Conservation (phyloP, 2,113 vertebrate genomes). For the Notothenia rossii region DNA sequence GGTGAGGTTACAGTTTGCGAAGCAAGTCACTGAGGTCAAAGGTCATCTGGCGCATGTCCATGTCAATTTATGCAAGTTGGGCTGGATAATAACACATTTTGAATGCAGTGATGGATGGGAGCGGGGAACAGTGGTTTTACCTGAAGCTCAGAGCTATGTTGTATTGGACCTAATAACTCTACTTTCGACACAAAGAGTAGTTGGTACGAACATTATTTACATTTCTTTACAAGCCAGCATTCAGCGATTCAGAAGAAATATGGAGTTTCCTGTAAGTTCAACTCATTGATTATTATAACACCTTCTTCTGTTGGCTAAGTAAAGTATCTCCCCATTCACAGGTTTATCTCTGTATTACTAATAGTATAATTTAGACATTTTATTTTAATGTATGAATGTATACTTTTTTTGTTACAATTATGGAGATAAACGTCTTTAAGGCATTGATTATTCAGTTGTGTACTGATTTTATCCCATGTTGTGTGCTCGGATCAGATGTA, state of each 20-base stretch:
- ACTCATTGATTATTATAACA: too few relatives aligned
- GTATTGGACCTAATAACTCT: too few relatives aligned
- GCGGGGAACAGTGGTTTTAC: neutral
- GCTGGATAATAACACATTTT: too few relatives aligned
- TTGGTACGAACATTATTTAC: too few relatives aligned
- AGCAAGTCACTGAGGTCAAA: neutral
- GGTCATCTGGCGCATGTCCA: neutral
- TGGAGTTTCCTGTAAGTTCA: too few relatives aligned
- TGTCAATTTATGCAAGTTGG: neutral
- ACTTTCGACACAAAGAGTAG: too few relatives aligned
- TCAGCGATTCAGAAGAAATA: too few relatives aligned
- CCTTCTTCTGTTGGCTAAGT: too few relatives aligned
- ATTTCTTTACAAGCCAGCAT: too few relatives aligned
- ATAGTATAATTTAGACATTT: neutral
- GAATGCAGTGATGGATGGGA: neutral
- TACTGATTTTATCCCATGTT: neutral
- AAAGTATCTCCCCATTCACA: neutral
- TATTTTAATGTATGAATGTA: neutral
- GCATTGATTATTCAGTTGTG: neutral
- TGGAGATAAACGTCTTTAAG: too few relatives aligned
- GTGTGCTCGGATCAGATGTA: slow-evolving; percentile 83
- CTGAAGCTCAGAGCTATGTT: neutral
- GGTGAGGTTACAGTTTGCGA: slow-evolving; percentile 83
- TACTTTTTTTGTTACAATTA: neutral
- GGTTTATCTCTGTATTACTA: neutral